Percentiles rank a stretch among this genome's conserved stretches.
Evolutionary conservation across 2,797 vertebrate species (phyloP).

Genomic region (Lemur catta): DNA sequence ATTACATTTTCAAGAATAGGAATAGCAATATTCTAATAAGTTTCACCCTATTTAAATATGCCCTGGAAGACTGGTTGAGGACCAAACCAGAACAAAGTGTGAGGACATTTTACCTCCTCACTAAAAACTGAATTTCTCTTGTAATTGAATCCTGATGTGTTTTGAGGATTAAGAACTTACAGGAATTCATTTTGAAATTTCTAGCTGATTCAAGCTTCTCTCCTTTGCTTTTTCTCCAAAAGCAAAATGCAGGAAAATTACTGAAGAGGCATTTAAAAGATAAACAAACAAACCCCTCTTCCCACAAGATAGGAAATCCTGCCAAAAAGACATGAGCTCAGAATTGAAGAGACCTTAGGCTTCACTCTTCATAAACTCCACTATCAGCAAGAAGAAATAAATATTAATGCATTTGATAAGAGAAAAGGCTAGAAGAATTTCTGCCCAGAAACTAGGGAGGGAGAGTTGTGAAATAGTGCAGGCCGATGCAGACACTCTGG

Average conservation of each 20-base stretch:
- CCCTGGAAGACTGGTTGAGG: background rate
- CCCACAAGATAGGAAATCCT: background rate
- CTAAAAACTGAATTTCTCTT: background rate
- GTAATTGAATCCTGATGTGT: background rate
- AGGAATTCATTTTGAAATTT: conserved; percentile 22
- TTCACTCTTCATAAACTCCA: background rate
- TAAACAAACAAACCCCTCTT: background rate
- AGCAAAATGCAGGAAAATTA: conserved; percentile 23
- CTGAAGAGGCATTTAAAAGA: background rate
- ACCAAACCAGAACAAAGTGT: background rate
- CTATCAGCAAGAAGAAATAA: background rate
- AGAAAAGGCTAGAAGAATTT: background rate
- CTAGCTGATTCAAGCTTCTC: background rate
- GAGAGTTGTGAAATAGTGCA: background rate
- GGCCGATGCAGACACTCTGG: background rate
- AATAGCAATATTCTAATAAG: background rate
- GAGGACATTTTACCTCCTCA: background rate
- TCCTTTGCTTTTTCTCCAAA: conserved; percentile 24
- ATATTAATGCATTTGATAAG: background rate
- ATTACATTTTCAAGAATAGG: conserved; percentile 22
- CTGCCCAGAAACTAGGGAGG: background rate
- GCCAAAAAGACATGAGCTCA: background rate
- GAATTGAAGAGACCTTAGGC: background rate
- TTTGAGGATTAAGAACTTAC: background rate
- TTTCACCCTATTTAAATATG: conserved; percentile 14